Base-by-base conservation (phyloP, 92 coral and sea anemone genomes). In the Umimayanthus kanabou region DNA sequence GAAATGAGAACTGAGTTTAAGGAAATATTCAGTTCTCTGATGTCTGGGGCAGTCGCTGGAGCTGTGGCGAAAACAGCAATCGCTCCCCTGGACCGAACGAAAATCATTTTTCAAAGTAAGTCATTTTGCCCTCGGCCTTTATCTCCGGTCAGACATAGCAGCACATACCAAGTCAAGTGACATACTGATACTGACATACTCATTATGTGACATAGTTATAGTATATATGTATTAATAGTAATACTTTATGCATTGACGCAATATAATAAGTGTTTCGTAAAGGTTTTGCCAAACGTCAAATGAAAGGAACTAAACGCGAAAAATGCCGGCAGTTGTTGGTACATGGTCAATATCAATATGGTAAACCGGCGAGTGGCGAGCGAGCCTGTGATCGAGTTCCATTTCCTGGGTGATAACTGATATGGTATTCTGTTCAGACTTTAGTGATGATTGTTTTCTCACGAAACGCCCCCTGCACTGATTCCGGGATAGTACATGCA, bases 41-140 rank as follows among this genome's bases (percentile, higher is more conserved):
- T 95, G 55, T 94, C 99, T 20, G 99, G 99, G 40, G 99, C 99
- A 28, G 87, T 95, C 74, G 99, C 99, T 79, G 99, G 99, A 86
- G 99, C 99, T 30, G 94, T 97, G 61, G 99, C 99, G 37, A 97
- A 97, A 85, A 95, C 99, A 22, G 91, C 99, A 37, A 97, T 97
- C 69, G 99, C 99, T 65, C 99, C 99, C 10, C 76, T 97, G 81
- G 99, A 97, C 88, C 92, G 99, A 77, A 97, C 99, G 20, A 97
- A 97, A 87, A 97, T 97, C 78, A 97, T 97, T 73, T 97, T 97
- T 92, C 99, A 97, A 94, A 95, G 99, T 97, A 85, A 94, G 99
- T 90, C 28, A 33, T 22, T 57, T 50, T 73, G 37, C 3, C 33
- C 61, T 25, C 10, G n/a, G 8, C 58, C 16, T 50, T 13, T 2